These are phyloP conservation scores for Epirrhoe alternata DNA, from an alignment of 2,888 invertebrate species.

Conservation along the genomic window DNA sequence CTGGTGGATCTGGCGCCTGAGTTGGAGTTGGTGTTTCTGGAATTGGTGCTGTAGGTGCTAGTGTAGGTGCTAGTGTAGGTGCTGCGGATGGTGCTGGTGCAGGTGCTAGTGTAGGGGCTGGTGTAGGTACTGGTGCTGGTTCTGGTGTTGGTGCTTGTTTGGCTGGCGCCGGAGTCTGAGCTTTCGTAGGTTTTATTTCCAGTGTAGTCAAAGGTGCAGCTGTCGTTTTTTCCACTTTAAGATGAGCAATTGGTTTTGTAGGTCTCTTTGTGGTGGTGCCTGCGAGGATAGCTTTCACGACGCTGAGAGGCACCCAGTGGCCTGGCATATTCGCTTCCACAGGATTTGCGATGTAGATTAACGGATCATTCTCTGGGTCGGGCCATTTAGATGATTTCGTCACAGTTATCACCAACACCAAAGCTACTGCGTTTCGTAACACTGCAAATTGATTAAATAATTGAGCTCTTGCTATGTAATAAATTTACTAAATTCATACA, in stretches of 20 bases:
- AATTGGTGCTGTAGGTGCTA: neutral
- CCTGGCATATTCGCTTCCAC: constrained; percentile 66
- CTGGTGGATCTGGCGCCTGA: neutral
- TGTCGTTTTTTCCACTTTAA: neutral
- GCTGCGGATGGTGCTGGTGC: neutral
- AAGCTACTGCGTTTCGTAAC: constrained; percentile 33
- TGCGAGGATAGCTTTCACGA: constrained; percentile 56
- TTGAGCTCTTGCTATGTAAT: neutral
- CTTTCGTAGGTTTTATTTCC: neutral
- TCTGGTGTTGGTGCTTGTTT: neutral
- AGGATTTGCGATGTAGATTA: constrained; percentile 63
- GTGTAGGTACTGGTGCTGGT: neutral
- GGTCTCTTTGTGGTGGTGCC: constrained; percentile 32
- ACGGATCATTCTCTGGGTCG: constrained; percentile 42
- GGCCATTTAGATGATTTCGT: constrained; percentile 41
- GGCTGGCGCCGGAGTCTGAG: neutral
- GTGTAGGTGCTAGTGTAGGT: neutral
- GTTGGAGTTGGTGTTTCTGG: neutral
- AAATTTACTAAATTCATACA: too few relatives aligned
- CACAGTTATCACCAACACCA: constrained; percentile 17
- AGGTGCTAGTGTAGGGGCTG: neutral
- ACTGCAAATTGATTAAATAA: constrained; percentile 38
- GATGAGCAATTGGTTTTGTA: neutral
- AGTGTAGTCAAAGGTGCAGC: too few relatives aligned
- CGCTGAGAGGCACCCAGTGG: constrained; percentile 67